Conservation (phyloP, 2,888 invertebrate species). For the Noctua fimbriata region DNA sequence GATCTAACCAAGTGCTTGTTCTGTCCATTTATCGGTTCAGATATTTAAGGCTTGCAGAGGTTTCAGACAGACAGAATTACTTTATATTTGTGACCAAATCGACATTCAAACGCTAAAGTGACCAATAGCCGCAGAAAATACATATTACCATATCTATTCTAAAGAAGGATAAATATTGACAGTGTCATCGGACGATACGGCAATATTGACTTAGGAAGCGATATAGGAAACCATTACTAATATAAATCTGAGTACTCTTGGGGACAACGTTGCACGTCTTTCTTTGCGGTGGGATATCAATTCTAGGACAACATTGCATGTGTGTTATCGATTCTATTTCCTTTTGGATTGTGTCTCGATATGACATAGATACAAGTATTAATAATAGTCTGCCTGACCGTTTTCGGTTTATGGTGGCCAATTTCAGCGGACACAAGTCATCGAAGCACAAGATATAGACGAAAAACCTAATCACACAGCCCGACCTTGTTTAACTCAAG, state of each 20-base stretch:
- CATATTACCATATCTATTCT: not conserved
- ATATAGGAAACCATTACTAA: constrained; percentile 1
- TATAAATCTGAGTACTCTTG: not conserved
- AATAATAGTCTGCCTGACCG: not conserved
- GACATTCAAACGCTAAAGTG: not conserved
- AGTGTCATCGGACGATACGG: not conserved
- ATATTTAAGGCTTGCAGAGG: not conserved
- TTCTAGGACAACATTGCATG: not conserved
- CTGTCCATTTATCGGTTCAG: not conserved
- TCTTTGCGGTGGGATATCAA: not conserved
- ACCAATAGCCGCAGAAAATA: not conserved
- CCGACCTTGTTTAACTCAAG: too few species aligned
- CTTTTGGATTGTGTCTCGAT: not conserved
- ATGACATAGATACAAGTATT: too few species aligned
- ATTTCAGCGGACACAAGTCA: too few species aligned
- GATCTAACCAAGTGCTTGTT: not conserved
- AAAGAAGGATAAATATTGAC: not conserved
- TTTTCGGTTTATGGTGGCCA: not conserved
- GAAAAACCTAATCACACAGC: too few species aligned
- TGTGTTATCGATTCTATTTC: not conserved
- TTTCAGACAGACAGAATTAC: not conserved
- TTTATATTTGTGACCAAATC: not conserved
- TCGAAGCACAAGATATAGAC: too few species aligned
- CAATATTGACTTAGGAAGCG: not conserved
- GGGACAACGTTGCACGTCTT: not conserved